phyloP scores from a whole-genome alignment of 2,888 invertebrate species.

The Steinernema scapterisci region DNA sequence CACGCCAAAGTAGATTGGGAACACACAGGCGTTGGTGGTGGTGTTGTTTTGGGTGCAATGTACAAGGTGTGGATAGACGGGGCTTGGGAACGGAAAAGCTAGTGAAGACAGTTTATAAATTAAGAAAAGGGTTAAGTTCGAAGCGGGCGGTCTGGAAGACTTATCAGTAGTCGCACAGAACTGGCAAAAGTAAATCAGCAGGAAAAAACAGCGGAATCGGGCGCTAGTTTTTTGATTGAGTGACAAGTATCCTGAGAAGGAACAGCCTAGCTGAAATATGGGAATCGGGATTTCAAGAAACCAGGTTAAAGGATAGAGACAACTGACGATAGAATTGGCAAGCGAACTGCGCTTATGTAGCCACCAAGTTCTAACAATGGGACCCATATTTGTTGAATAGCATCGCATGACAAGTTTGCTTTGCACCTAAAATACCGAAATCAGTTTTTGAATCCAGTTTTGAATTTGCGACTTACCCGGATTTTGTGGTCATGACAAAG shows the following conservation, averaged over 20 bases:
- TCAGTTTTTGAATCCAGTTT: not conserved
- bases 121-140: too few species aligned
- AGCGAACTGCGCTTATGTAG: not conserved
- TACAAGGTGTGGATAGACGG: not conserved
- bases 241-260: not conserved
- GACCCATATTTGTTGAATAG: constrained; percentile 31
- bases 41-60: not conserved
- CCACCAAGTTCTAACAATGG: constrained; percentile 11
- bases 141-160: not conserved
- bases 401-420: constrained; percentile 30
- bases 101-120: not conserved
- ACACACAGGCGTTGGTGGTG: not conserved
- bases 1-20: not conserved
- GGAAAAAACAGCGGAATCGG: not conserved
- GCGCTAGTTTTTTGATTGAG: not conserved
- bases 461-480: not conserved
- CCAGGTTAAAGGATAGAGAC: not conserved
- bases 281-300: not conserved
- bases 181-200: not conserved
- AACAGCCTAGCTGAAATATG: not conserved
- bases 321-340: not conserved
- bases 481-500: constrained; percentile 2
- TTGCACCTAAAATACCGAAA: constrained; percentile 11
- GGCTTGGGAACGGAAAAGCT: not conserved
- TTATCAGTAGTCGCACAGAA: not conserved